phyloP scores from a whole-genome alignment of 2,888 invertebrate genomes.

The Melinopterus prodromus region DNA sequence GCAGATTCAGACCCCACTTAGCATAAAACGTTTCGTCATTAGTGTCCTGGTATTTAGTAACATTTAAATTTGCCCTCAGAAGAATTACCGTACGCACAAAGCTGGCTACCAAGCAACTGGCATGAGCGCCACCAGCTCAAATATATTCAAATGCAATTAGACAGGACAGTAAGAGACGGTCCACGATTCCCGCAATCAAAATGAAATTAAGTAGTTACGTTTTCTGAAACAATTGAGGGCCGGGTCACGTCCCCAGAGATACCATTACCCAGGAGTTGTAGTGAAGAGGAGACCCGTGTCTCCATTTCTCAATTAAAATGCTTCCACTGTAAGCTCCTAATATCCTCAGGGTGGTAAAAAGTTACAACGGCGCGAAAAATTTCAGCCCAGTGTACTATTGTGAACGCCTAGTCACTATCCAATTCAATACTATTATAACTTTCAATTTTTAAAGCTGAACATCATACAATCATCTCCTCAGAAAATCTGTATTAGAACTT shows the following conservation, averaged over 20 bases:
- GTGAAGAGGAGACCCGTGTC: neutral
- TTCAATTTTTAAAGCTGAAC: too few relatives aligned
- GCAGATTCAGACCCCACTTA: neutral
- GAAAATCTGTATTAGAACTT: too few relatives aligned
- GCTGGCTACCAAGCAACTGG: neutral
- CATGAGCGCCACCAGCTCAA: neutral
- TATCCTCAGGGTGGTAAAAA: neutral
- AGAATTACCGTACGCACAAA: neutral
- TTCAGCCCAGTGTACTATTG: neutral
- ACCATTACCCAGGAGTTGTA: neutral
- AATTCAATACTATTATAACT: too few relatives aligned
- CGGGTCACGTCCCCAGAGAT: slow-evolving; percentile 46
- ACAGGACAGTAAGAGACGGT: neutral
- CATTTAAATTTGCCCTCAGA: neutral
- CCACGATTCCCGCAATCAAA: slow-evolving; percentile 52
- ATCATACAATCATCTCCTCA: too few relatives aligned
- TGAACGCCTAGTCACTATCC: too few relatives aligned
- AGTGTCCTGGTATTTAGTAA: neutral
- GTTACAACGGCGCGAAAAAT: neutral
- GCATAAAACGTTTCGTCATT: neutral
- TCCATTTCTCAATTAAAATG: neutral
- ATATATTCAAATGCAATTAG: neutral
- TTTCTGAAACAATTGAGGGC: slow-evolving; percentile 50
- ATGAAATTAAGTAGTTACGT: slow-evolving; percentile 52
- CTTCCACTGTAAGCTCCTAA: neutral